Conservation (phyloP, 37 sponge, comb jelly and placozoan genomes). For the Oopsacas minuta region DNA sequence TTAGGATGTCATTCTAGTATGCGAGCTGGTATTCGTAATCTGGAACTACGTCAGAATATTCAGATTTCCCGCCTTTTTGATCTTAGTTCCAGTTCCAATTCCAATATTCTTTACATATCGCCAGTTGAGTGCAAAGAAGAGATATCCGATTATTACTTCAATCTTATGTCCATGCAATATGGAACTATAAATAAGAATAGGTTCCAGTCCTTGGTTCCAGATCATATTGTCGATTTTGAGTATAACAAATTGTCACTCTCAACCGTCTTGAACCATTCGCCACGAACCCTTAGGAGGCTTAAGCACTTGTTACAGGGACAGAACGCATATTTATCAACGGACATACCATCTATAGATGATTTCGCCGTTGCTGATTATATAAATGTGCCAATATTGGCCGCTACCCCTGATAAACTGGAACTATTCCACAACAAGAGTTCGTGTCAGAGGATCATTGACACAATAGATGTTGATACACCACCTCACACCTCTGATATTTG, state of each 20-base stretch:
- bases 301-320: conserved; percentile 54
- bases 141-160: conserved; percentile 49
- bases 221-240: conserved; percentile 36
- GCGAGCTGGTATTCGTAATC: neutral
- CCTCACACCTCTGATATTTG: neutral
- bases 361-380: conserved; percentile 61
- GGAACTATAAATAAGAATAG: conserved; percentile 21
- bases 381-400: conserved; percentile 19
- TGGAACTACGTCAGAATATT: conserved; percentile 1
- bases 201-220: conserved; percentile 59
- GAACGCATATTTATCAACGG: conserved; percentile 62
- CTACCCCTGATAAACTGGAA: neutral
- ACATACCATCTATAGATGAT: conserved; percentile 53
- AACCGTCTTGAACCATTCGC: conserved; percentile 63
- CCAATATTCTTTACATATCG: conserved; percentile 77
- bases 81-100: conserved; percentile 23
- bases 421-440: conserved; percentile 6
- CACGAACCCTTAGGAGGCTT: conserved; percentile 35
- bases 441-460: neutral
- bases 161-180: conserved; percentile 41
- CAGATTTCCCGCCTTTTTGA: conserved; percentile 15
- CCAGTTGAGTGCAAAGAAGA: conserved; percentile 52
- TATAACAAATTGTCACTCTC: conserved; percentile 59
- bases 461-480: neutral
- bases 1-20: neutral